phyloP scores from a whole-genome alignment of 2,113 vertebrate species.

The Bungarus multicinctus region DNA sequence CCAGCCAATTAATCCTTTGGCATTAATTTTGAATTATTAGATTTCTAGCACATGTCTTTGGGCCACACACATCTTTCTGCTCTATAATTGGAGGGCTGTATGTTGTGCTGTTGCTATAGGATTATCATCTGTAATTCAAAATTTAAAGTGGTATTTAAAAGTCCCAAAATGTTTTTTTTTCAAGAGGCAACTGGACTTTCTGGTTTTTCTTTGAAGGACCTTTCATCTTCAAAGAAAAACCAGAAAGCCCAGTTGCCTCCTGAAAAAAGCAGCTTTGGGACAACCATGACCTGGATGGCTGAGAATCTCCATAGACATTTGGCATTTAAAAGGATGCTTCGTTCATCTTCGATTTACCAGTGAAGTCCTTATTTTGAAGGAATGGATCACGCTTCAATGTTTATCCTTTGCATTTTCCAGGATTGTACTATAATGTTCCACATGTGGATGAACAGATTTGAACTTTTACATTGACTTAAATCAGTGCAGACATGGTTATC shows the following conservation, averaged over 20 bases:
- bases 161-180: too few relatives aligned
- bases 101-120: not conserved
- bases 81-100: not conserved
- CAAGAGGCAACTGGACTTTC: too few relatives aligned
- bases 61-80: not conserved
- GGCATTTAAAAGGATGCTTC: not conserved
- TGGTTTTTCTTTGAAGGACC: too few relatives aligned
- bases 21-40: slow-evolving; percentile 16
- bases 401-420: not conserved
- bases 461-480: not conserved
- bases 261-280: too few relatives aligned
- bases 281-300: too few relatives aligned
- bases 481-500: not conserved
- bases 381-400: not conserved
- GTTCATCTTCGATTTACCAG: not conserved
- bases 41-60: not conserved
- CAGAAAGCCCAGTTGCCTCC: too few relatives aligned
- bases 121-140: not conserved
- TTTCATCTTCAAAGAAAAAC: too few relatives aligned
- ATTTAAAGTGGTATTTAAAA: not conserved
- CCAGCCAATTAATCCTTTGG: slow-evolving; percentile 11
- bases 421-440: not conserved
- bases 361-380: not conserved
- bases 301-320: too few relatives aligned
- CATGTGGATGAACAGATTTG: not conserved